A percentile compares a stretch with the other conserved stretches of the same genome.
These are phyloP conservation scores for Eucidaris tribuloides DNA, from an alignment of 35 echinoderm and acorn worm genomes.

Conservation along the genomic window DNA sequence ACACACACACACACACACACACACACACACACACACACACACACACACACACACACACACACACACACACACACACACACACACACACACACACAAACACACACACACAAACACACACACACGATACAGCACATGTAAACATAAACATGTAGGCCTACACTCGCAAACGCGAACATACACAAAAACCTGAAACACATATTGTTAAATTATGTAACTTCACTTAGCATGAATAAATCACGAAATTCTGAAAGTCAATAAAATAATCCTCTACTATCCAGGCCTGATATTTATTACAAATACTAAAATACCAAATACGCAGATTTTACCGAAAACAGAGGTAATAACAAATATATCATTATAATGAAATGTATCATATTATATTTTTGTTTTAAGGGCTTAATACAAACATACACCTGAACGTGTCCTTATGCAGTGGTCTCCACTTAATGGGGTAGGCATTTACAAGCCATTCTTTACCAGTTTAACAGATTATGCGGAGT, in stretches of 20 bases:
- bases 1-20: neutral
- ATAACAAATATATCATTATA: no score
- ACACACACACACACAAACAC: neutral
- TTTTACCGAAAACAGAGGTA: no score
- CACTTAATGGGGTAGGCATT: no score
- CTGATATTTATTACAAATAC: no score
- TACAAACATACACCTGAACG: no score
- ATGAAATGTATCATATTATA: no score
- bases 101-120: neutral
- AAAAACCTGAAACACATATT: neutral
- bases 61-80: neutral
- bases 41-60: neutral
- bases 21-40: neutral
- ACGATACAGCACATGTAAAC: neutral
- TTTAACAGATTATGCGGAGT: no score
- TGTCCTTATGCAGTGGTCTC: no score
- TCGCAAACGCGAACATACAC: neutral
- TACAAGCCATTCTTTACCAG: no score
- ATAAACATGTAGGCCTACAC: neutral
- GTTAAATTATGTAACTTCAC: neutral
- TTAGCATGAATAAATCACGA: neutral
- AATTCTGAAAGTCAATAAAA: neutral
- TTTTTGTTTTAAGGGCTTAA: no score
- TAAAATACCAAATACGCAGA: no score
- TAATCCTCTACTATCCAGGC: no score